These are phyloP conservation scores for Ichneumon xanthorius DNA, from an alignment of 2,888 invertebrate genomes.

Conservation along the genomic window DNA sequence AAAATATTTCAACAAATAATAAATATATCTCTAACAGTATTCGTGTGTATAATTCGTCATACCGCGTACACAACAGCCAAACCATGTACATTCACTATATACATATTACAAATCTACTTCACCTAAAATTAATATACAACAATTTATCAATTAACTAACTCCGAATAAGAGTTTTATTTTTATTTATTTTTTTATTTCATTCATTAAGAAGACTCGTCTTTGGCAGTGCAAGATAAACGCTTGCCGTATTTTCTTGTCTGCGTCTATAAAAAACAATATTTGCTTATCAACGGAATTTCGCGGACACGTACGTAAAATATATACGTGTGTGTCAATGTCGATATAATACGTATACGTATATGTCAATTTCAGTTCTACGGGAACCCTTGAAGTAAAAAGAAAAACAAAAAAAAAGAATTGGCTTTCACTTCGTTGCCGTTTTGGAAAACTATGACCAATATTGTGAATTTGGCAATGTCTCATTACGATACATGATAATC, in stretches of 20 bases:
- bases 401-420: background rate
- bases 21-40: slow-evolving; percentile 83
- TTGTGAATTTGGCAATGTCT: background rate
- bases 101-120: slow-evolving; percentile 81
- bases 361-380: background rate
- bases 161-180: slow-evolving; percentile 47
- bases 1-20: slow-evolving; percentile 84
- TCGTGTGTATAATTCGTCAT: slow-evolving; percentile 75
- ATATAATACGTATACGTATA: background rate
- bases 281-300: background rate
- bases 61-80: slow-evolving; percentile 75
- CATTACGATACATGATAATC: background rate
- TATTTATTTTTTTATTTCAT: slow-evolving; percentile 62
- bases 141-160: slow-evolving; percentile 67
- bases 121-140: slow-evolving; percentile 80
- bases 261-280: background rate
- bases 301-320: background rate
- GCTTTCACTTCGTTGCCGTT: background rate
- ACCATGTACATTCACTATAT: slow-evolving; percentile 81
- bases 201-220: slow-evolving; percentile 62
- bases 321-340: background rate
- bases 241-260: background rate
- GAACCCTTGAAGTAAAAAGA: background rate
- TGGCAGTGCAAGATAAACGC: slow-evolving; percentile 17
- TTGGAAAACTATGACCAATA: background rate